A percentile compares a stretch with the other conserved stretches of the same genome.
Evolutionary conservation across 2,113 vertebrate genomes (phyloP).

Genomic region (cattle (Bos taurus)): DNA sequence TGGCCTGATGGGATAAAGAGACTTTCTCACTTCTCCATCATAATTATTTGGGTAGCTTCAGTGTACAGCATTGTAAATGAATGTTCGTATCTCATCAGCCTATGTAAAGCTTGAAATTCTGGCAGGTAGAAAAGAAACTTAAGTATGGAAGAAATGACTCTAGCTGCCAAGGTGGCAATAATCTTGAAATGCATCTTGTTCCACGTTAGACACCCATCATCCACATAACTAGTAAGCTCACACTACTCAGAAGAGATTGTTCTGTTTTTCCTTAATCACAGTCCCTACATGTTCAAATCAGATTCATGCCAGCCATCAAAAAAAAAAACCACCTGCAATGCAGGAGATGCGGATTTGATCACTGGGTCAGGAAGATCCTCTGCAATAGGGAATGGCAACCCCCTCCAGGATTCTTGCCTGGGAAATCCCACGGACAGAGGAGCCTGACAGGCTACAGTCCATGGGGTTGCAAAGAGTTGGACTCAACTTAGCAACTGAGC

Average conservation of each 20-base stretch:
- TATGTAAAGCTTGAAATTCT: conserved; percentile 24
- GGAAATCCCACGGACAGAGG: neutral
- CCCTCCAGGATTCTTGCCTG: neutral
- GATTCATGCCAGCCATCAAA: neutral
- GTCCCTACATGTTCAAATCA: neutral
- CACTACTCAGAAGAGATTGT: neutral
- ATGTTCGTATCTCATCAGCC: neutral
- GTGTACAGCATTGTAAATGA: conserved; percentile 31
- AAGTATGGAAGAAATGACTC: neutral
- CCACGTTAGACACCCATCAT: neutral
- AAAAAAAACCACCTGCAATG: neutral
- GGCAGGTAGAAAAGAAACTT: conserved; percentile 20
- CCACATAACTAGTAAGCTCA: conserved; percentile 20
- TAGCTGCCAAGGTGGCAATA: neutral
- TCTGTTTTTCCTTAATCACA: neutral
- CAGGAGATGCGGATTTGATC: neutral
- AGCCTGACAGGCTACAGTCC: neutral
- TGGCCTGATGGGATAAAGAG: conserved; percentile 34
- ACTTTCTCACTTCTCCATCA: conserved; percentile 48
- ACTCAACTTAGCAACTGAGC: neutral
- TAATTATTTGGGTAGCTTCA: conserved; percentile 52
- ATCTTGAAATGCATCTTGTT: neutral
- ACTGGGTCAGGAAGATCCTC: neutral
- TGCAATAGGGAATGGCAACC: neutral
- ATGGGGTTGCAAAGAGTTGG: neutral